Conservation (phyloP, 2,888 invertebrate species). For the Arrhopalites spinosus region DNA sequence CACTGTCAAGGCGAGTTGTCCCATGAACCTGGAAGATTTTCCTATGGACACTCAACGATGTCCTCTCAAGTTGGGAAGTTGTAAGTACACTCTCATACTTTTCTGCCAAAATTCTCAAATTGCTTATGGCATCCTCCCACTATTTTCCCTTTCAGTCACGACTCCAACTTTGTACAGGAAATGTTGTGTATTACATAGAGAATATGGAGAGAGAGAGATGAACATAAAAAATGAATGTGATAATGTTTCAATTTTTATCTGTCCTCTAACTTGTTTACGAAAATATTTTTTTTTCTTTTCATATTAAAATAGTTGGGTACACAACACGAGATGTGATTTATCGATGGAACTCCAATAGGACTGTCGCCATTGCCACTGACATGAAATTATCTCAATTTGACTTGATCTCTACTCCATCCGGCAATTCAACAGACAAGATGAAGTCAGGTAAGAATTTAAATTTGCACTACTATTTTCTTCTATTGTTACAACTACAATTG, state of each 20-base stretch:
- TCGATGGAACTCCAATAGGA: conserved; percentile 72
- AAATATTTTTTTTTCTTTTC: background rate
- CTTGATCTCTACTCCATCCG: conserved; percentile 74
- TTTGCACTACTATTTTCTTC: background rate
- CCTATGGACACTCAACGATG: conserved; percentile 85
- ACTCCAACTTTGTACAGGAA: background rate
- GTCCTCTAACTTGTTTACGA: background rate
- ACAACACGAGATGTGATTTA: conserved; percentile 74
- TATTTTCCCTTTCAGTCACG: background rate
- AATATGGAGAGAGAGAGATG: background rate
- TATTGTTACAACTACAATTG: background rate
- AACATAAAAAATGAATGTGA: background rate
- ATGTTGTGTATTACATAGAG: background rate
- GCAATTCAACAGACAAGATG: conserved; percentile 66
- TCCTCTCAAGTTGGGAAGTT: conserved; percentile 78
- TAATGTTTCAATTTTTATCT: background rate
- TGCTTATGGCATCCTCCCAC: background rate
- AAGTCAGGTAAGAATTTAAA: conserved; percentile 57
- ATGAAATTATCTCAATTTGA: conserved; percentile 85
- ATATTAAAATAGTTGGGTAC: conserved; percentile 69
- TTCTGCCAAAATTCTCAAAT: background rate
- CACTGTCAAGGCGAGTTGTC: conserved; percentile 82
- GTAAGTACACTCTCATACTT: conserved; percentile 65
- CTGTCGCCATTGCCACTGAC: conserved; percentile 77
- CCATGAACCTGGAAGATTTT: conserved; percentile 83